Base-by-base conservation (phyloP, 2,797 vertebrate species). In the Alosa sapidissima region DNA sequence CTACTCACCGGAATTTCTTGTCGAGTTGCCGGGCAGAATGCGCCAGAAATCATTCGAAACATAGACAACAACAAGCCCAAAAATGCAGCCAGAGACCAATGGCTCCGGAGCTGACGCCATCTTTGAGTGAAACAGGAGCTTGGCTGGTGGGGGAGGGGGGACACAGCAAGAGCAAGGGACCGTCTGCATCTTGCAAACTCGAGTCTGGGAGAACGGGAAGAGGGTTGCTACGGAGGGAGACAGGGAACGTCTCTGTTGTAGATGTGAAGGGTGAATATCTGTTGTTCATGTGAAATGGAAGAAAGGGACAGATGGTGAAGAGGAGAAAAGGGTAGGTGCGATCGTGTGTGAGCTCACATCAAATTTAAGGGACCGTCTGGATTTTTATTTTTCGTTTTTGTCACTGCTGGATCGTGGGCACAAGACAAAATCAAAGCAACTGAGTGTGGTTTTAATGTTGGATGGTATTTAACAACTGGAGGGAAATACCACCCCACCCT, bases 91-190 rank as follows among this genome's bases (percentile, higher is more conserved):
- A 93, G 93, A 94, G 94, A 95, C 91, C 92, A 92, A 94, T 86
- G 93, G 92, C 94, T 95, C 94, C 91, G 89, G 90, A 95, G 95
- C 95, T 92, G 94, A 92, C 96, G 96, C 96, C 96, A 96, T 96
- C 95, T 96, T 96, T 95, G 94, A 96, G 95, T 95, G 94, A 95
- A 96, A 96, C 95, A 93, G 94, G 94, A 96, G 95, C 95, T 91
- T 89, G 90, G 93, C 89, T 91, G 89, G 92, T 93, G 94, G 94
- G 94, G 95, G 93, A 94, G 94, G 94, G 94, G 94, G 95, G 92
- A 91, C 93, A 91, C 91, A 87, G 93, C 88, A 92, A 91, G 93
- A 90, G 92, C 91, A 87, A 94, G 95, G 95, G 95, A 96, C 91
- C 94, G 95, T 96, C 94, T 94, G 93, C 92, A 91, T 94, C 81